Conservation (phyloP, 2,888 invertebrate genomes). For the Parnassius apollo region DNA sequence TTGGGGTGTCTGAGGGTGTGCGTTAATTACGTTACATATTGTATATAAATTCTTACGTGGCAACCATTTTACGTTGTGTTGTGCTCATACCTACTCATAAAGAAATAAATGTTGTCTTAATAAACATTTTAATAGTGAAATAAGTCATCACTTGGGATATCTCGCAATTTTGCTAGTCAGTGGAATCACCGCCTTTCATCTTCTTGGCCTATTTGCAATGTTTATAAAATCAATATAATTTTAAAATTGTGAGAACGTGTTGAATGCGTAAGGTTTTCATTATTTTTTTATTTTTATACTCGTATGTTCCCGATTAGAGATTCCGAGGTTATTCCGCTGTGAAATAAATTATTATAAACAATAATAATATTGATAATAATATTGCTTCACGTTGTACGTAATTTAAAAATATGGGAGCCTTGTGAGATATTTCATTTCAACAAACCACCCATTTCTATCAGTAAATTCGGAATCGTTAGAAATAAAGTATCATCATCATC, state of each 20-base stretch:
- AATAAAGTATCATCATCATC: too few species aligned
- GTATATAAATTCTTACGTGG: too few species aligned
- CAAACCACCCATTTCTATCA: too few species aligned
- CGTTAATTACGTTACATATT: too few species aligned
- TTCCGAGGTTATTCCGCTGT: neutral
- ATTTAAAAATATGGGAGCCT: too few species aligned
- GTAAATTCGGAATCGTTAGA: too few species aligned
- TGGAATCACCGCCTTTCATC: conserved; percentile 34
- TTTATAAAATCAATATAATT: conserved; percentile 29
- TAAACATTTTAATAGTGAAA: neutral
- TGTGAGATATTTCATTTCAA: too few species aligned
- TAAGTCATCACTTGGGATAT: neutral
- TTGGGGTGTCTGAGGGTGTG: too few species aligned
- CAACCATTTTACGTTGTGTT: neutral
- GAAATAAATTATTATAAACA: too few species aligned
- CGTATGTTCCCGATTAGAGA: conserved; percentile 1
- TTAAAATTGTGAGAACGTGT: conserved; percentile 17
- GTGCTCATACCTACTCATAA: too few species aligned
- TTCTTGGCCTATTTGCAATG: conserved; percentile 34
- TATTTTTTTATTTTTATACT: conserved; percentile 8
- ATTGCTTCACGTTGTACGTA: too few species aligned
- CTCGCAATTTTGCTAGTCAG: conserved; percentile 13
- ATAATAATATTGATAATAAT: too few species aligned
- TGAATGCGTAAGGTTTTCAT: conserved; percentile 16
- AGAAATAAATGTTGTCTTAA: neutral